Evolutionary conservation across 2,888 invertebrate genomes (phyloP).

Genomic region (Acronicta alni): DNA sequence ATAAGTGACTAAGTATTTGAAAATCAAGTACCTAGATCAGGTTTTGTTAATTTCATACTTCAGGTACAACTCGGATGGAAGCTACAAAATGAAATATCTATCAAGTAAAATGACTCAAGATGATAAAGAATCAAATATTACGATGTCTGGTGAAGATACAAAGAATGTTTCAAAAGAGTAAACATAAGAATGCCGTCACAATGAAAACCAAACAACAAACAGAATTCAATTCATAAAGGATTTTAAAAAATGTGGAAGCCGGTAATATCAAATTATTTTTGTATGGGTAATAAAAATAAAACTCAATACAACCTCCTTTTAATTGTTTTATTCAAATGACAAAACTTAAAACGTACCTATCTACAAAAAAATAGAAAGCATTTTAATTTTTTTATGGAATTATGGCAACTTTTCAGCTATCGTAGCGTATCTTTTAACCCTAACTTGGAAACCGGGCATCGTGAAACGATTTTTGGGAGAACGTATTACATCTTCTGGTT

Average conservation of each 20-base stretch:
- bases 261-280: slow-evolving; percentile 23
- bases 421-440: slow-evolving; percentile 71
- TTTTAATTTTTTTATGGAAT: slow-evolving; percentile 1
- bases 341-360: slow-evolving; percentile 4
- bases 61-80: slow-evolving; percentile 89
- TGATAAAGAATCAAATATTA: slow-evolving; percentile 25
- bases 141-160: slow-evolving; percentile 40
- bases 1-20: no score
- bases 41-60: slow-evolving; percentile 1
- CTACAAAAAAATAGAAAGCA: background rate
- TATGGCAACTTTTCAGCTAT: slow-evolving; percentile 60
- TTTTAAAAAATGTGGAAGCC: slow-evolving; percentile 26
- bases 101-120: slow-evolving; percentile 69
- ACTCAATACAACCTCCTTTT: background rate
- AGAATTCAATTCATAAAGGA: background rate
- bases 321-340: slow-evolving; percentile 5
- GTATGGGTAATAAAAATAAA: slow-evolving; percentile 2
- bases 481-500: slow-evolving; percentile 70
- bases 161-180: slow-evolving; percentile 34
- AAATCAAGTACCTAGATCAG: no score
- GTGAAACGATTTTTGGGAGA: slow-evolving; percentile 62
- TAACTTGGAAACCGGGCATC: slow-evolving; percentile 73
- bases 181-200: background rate
- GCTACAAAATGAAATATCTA: slow-evolving; percentile 90
- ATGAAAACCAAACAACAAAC: background rate